Percentiles rank a stretch among this genome's conserved stretches.
Conservation (phyloP, 1,140 invertebrate genomes). For the Ceratosolen fusciceps region DNA sequence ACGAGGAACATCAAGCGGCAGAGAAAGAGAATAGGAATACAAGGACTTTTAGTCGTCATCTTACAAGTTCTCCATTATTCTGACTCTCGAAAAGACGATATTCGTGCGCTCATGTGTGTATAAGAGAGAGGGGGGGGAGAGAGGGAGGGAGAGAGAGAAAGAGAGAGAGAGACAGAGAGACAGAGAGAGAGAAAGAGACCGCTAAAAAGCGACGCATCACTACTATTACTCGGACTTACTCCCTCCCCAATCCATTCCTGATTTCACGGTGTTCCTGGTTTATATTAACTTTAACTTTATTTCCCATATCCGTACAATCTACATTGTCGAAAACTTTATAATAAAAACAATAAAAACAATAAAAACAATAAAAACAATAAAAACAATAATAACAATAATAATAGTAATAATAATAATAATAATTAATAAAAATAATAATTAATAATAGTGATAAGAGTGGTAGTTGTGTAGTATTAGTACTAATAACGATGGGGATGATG, state of each 20-base stretch:
- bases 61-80: constrained; percentile 45
- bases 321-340: too few species aligned
- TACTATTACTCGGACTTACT: background rate
- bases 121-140: too few species aligned
- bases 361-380: too few species aligned
- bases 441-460: too few species aligned
- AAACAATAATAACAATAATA: too few species aligned
- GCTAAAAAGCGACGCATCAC: background rate
- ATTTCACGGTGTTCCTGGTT: background rate
- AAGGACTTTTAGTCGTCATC: constrained; percentile 41
- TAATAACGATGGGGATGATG: too few species aligned
- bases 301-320: background rate
- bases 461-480: too few species aligned
- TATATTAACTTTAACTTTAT: background rate
- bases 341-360: too few species aligned
- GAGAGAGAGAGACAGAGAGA: background rate
- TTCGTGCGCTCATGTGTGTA: too few species aligned
- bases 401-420: too few species aligned
- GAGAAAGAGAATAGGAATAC: constrained; percentile 7
- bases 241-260: background rate
- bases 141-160: too few species aligned
- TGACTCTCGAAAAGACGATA: background rate
- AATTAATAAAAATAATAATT: too few species aligned
- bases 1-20: constrained; percentile 8
- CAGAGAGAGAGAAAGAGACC: background rate